Evolutionary conservation across 2,888 invertebrate genomes (phyloP).

Genomic region (Epinotia brunnichana): DNA sequence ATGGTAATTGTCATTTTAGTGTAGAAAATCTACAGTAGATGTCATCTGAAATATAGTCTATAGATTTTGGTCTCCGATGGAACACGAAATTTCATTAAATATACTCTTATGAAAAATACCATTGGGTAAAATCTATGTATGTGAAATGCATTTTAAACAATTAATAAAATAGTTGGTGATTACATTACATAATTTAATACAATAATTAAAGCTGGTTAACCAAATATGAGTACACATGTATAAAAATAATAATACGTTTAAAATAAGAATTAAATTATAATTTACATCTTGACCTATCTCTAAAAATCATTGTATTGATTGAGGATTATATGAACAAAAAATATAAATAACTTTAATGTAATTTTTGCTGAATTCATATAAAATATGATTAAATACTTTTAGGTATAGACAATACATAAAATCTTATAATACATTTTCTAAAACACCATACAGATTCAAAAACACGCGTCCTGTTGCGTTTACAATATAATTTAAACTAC

Average conservation of each 20-base stretch:
- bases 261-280: conserved; percentile 45
- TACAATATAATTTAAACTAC: conserved; percentile 49
- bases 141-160: conserved; percentile 9
- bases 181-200: conserved; percentile 24
- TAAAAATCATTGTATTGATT: conserved; percentile 19
- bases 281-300: conserved; percentile 29
- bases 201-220: conserved; percentile 56
- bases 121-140: conserved; percentile 23
- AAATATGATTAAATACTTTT: conserved; percentile 45
- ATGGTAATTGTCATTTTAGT: conserved; percentile 39
- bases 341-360: conserved; percentile 36
- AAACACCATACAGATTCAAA: conserved; percentile 68
- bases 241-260: conserved; percentile 45
- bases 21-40: conserved; percentile 65
- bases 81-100: conserved; percentile 54
- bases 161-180: conserved; percentile 13
- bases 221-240: conserved; percentile 50
- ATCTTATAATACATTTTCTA: conserved; percentile 47
- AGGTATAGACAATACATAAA: conserved; percentile 44
- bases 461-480: conserved; percentile 63
- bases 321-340: conserved; percentile 29
- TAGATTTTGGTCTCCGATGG: conserved; percentile 57
- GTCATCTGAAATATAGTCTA: conserved; percentile 50
- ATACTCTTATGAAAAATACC: conserved; percentile 39
- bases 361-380: conserved; percentile 23